phyloP scores from a whole-genome alignment of 2,113 vertebrate genomes.

The Tachuris rubrigastra region DNA sequence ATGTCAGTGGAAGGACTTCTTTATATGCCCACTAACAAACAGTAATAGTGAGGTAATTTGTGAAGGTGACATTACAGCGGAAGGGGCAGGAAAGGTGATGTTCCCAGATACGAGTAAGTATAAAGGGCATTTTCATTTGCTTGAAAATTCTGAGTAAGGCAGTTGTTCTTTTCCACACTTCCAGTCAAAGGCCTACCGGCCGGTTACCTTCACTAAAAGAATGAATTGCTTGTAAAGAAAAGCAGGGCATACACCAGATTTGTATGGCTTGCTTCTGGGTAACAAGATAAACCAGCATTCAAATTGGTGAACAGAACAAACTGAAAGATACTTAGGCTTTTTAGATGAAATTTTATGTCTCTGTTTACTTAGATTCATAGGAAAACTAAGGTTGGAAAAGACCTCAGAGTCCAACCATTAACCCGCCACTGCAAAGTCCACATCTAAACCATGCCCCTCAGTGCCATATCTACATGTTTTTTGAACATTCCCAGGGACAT shows the following conservation, averaged over 20 bases:
- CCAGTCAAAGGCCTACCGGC: background rate
- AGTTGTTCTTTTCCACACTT: background rate
- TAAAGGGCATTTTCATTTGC: rapidly evolving
- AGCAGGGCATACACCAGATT: background rate
- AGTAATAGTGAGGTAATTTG: background rate
- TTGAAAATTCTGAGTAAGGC: background rate
- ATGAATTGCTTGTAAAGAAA: background rate
- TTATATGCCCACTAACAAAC: background rate
- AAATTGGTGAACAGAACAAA: background rate
- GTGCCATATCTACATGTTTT: background rate
- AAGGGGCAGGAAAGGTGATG: background rate
- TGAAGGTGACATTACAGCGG: background rate
- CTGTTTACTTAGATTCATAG: background rate
- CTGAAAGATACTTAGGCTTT: background rate
- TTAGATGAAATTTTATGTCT: background rate
- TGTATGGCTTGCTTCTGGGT: background rate
- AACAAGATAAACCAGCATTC: background rate
- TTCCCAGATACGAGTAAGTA: background rate
- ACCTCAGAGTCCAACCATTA: background rate
- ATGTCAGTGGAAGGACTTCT: background rate
- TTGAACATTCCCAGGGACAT: background rate
- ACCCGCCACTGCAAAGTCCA: background rate
- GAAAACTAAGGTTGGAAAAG: background rate
- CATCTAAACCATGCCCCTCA: background rate
- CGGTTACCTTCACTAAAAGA: background rate